A percentile compares a stretch with the other conserved stretches of the same genome.
Conservation (phyloP, 2,888 invertebrate genomes). For the Agelastica alni region DNA sequence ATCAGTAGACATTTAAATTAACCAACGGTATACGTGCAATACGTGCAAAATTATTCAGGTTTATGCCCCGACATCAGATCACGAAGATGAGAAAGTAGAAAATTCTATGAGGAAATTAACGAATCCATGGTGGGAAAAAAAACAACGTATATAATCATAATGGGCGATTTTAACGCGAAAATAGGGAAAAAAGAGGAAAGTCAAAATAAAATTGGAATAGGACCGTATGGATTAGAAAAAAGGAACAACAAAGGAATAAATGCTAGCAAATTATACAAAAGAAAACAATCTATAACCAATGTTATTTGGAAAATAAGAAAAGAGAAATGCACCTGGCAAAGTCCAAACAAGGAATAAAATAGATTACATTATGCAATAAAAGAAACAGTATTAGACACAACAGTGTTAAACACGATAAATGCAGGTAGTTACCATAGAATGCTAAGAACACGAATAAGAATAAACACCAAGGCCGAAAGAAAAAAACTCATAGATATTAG, state of each 20-base stretch:
- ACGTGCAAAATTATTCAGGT: not conserved
- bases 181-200: too few species aligned
- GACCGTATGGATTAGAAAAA: too few species aligned
- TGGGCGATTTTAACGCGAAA: too few species aligned
- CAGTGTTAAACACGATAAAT: too few species aligned
- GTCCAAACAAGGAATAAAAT: not conserved
- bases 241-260: not conserved
- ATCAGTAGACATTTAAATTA: not conserved
- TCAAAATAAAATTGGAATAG: too few species aligned
- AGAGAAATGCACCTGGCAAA: not conserved
- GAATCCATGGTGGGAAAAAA: not conserved
- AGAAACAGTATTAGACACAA: too few species aligned
- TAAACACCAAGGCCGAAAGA: too few species aligned
- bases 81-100: not conserved
- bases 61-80: not conserved
- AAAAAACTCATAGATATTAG: too few species aligned
- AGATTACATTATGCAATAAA: not conserved
- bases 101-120: not conserved
- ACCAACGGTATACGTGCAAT: not conserved
- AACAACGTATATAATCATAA: too few species aligned
- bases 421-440: too few species aligned
- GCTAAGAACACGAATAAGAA: too few species aligned
- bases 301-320: not conserved
- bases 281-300: not conserved
- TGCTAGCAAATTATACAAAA: not conserved